phyloP scores from a whole-genome alignment of 1,140 invertebrate genomes.

The Propsilocerus akamusi region DNA sequence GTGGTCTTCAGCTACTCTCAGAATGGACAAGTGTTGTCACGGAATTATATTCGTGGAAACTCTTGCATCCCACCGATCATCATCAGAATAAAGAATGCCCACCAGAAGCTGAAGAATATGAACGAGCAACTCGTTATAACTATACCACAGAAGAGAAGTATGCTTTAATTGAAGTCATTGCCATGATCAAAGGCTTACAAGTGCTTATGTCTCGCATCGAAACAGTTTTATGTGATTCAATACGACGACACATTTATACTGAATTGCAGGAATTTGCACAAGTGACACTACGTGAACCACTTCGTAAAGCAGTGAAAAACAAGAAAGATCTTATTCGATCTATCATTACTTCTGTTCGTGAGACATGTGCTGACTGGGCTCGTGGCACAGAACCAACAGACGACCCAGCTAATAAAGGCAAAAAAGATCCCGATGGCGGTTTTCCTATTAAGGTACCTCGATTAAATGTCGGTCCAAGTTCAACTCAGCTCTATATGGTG shows the following conservation, averaged over 20 bases:
- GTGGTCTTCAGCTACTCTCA: conserved; percentile 83
- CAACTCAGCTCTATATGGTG: conserved; percentile 96
- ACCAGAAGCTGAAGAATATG: conserved; percentile 96
- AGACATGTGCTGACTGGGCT: conserved; percentile 94
- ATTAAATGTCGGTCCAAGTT: conserved; percentile 81
- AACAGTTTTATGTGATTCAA: conserved; percentile 92
- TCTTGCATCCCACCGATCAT: conserved; percentile 94
- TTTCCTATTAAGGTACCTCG: conserved; percentile 86
- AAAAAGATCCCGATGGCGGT: conserved; percentile 84
- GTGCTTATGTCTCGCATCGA: conserved; percentile 95
- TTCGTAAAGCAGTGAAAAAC: conserved; percentile 94
- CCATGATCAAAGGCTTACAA: conserved; percentile 98
- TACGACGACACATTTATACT: conserved; percentile 84
- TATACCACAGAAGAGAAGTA: conserved; percentile 96
- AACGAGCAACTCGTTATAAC: conserved; percentile 94
- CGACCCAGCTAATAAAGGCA: conserved; percentile 86
- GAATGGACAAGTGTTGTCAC: conserved; percentile 96
- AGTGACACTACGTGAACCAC: conserved; percentile 69
- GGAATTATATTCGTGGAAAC: conserved; percentile 95
- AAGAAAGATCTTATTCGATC: conserved; percentile 93
- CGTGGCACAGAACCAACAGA: conserved; percentile 78
- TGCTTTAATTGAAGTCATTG: conserved; percentile 94
- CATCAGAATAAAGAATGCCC: conserved; percentile 93
- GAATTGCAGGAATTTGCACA: conserved; percentile 98
- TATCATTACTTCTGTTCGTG: conserved; percentile 85